These are phyloP conservation scores for Upupa epops DNA, from an alignment of 2,113 vertebrate genomes.

Conservation along the genomic window DNA sequence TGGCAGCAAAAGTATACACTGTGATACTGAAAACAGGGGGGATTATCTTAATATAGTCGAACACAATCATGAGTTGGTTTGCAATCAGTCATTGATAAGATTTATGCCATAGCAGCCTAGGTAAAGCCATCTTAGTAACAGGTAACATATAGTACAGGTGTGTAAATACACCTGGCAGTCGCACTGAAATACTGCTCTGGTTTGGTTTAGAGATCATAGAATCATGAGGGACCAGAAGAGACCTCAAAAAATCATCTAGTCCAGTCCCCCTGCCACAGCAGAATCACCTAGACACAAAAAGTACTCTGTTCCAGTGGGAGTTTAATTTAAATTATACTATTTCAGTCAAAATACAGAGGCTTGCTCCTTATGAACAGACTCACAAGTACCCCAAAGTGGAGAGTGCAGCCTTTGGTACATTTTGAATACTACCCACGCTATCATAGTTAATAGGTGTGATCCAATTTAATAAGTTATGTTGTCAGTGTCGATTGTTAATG, in stretches of 20 bases:
- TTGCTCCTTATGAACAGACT: conserved; percentile 6
- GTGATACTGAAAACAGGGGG: neutral
- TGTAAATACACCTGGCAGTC: neutral
- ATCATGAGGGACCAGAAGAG: too few species aligned
- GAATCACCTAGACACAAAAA: too few species aligned
- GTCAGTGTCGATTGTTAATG: neutral
- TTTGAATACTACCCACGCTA: neutral
- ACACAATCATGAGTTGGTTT: neutral
- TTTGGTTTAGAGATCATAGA: conserved; percentile 10
- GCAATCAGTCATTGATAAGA: neutral
- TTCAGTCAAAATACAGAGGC: conserved; percentile 14
- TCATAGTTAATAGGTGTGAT: neutral
- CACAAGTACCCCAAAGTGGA: conserved; percentile 31
- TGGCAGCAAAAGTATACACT: neutral
- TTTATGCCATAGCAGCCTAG: neutral
- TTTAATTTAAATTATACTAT: neutral
- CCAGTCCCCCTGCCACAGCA: too few species aligned
- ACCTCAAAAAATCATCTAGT: too few species aligned
- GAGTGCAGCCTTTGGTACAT: neutral
- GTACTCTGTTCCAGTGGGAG: neutral
- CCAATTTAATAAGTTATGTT: neutral
- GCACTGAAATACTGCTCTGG: conserved; percentile 18
- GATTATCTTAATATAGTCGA: neutral
- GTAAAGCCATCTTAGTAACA: neutral
- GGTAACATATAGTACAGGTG: neutral